Evolutionary conservation across 1,140 invertebrate species (phyloP).

Genomic region (Pseudomyrmex pallidus): DNA sequence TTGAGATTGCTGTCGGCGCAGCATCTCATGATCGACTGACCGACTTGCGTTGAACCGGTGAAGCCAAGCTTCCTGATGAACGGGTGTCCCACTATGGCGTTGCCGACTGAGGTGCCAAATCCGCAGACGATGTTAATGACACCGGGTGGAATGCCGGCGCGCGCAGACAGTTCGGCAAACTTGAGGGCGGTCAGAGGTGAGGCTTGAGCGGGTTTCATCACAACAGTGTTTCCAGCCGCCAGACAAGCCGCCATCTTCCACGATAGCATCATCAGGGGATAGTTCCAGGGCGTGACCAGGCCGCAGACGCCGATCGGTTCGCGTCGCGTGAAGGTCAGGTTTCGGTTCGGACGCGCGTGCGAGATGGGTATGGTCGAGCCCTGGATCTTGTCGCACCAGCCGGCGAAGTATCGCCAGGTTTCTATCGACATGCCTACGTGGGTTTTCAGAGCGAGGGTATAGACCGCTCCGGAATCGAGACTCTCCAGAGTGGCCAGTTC

Average conservation of each 20-base stretch:
- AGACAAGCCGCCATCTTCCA: slow-evolving; percentile 99
- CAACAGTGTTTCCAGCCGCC: slow-evolving; percentile 96
- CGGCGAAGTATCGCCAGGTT: slow-evolving; percentile 96
- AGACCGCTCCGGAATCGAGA: slow-evolving; percentile 97
- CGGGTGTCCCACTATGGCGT: slow-evolving; percentile 94
- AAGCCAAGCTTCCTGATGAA: slow-evolving; percentile 96
- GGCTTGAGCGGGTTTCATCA: slow-evolving; percentile 98
- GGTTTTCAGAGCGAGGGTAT: slow-evolving; percentile 97
- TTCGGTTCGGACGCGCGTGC: slow-evolving; percentile 95
- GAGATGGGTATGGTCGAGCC: slow-evolving; percentile 96
- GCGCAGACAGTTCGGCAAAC: slow-evolving; percentile 94
- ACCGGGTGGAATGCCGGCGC: slow-evolving; percentile 96
- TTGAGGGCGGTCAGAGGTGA: slow-evolving; percentile 96
- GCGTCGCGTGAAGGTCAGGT: slow-evolving; percentile 94
- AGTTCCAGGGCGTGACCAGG: slow-evolving; percentile 99
- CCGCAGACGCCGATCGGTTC: slow-evolving; percentile 97
- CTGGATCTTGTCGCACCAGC: slow-evolving; percentile 97
- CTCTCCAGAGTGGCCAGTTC: slow-evolving; percentile 97
- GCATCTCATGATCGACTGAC: slow-evolving; percentile 94
- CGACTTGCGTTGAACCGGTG: slow-evolving; percentile 96
- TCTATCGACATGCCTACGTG: slow-evolving; percentile 98
- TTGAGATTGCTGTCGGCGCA: slow-evolving; percentile 96
- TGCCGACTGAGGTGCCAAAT: slow-evolving; percentile 91
- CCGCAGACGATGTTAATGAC: slow-evolving; percentile 97
- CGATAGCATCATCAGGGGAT: slow-evolving; percentile 98